Evolutionary conservation across 1,140 invertebrate genomes (phyloP).

Genomic region (Heliconius himera): DNA sequence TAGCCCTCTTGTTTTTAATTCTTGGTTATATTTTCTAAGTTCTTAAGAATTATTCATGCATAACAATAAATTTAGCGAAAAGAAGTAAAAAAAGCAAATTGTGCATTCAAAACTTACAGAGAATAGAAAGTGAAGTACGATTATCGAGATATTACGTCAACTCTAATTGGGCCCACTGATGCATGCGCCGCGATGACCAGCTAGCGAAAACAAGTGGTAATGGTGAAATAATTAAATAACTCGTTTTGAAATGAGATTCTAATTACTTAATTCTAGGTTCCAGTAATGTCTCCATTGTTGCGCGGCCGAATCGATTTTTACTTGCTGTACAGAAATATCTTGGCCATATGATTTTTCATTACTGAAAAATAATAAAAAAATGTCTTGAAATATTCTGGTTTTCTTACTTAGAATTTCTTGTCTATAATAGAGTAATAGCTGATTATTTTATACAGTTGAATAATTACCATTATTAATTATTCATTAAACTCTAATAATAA

Average conservation of each 20-base stretch:
- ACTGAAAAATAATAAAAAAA: not conserved
- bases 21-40: not conserved
- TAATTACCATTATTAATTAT: not conserved
- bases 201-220: slow-evolving; percentile 42
- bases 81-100: not conserved
- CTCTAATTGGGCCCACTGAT: slow-evolving; percentile 44
- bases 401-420: not conserved
- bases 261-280: not conserved
- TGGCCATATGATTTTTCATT: not conserved
- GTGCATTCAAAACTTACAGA: slow-evolving; percentile 8
- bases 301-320: not conserved
- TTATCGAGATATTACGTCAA: slow-evolving; percentile 42
- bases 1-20: not conserved
- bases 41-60: not conserved
- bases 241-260: slow-evolving; percentile 16
- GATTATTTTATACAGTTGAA: not conserved
- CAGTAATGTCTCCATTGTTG: not conserved
- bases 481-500: not conserved
- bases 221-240: slow-evolving; percentile 36
- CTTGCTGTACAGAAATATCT: not conserved
- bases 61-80: not conserved
- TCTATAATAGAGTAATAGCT: not conserved
- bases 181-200: slow-evolving; percentile 35
- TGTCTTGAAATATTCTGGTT: not conserved
- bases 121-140: slow-evolving; percentile 43